phyloP scores from a whole-genome alignment of 2,797 vertebrate species.

The Falco novaeseelandiae region DNA sequence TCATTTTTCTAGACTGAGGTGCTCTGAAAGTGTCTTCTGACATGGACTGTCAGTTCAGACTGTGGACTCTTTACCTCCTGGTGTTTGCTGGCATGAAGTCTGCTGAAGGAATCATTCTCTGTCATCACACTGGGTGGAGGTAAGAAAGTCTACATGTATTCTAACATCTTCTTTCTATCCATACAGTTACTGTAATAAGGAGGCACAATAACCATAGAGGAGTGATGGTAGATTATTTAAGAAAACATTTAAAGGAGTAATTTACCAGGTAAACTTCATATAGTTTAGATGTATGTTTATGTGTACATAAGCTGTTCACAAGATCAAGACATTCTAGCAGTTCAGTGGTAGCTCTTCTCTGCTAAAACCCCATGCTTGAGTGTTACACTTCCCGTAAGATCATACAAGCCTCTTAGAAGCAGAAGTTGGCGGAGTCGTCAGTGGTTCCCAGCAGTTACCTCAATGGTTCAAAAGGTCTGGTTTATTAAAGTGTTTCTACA shows the following conservation, averaged over 20 bases:
- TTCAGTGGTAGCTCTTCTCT: background rate
- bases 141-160: background rate
- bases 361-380: background rate
- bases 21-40: background rate
- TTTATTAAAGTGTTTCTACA: background rate
- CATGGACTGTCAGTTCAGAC: background rate
- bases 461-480: background rate
- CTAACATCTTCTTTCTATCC: background rate
- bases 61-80: background rate
- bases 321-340: background rate
- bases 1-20: background rate
- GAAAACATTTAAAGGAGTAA: background rate
- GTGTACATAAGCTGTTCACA: background rate
- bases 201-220: background rate
- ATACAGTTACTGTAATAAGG: background rate
- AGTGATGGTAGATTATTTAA: background rate
- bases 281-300: background rate
- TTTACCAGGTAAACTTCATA: background rate
- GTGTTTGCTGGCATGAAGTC: background rate
- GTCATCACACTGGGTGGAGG: background rate
- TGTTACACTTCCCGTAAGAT: rapidly evolving
- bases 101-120: background rate
- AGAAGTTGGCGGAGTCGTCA: background rate
- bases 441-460: background rate
- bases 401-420: background rate